Conservation (phyloP, 2,797 vertebrate species). For the Sebastes itinus region DNA sequence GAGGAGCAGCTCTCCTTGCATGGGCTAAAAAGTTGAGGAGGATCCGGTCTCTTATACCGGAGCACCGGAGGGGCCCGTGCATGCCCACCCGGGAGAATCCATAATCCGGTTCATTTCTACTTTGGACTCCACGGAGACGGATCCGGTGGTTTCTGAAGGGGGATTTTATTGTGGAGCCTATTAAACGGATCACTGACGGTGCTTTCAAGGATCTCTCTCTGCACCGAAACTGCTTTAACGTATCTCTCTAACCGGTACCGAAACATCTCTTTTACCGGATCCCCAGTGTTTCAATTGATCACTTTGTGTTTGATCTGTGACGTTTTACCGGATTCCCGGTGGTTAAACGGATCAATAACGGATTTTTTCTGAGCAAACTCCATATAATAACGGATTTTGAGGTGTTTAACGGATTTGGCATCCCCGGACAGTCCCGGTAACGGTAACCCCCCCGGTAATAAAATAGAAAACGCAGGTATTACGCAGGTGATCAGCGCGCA, state of each 20-base stretch:
- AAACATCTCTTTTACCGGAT: no score
- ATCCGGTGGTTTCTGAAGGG: not conserved
- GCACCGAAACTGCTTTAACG: not conserved
- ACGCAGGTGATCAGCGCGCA: not conserved
- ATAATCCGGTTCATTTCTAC: not conserved
- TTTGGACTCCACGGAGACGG: conserved; percentile 22
- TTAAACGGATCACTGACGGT: conserved; percentile 6
- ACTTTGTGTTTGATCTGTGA: not conserved
- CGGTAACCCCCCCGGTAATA: not conserved
- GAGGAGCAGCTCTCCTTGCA: conserved; percentile 16
- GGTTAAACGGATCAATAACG: not conserved
- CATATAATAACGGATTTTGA: not conserved
- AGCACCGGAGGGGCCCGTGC: conserved; percentile 22
- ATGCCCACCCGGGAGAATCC: conserved; percentile 26
- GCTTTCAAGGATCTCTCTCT: not conserved
- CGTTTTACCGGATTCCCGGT: not conserved
- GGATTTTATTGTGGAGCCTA: not conserved
- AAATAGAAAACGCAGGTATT: not conserved
- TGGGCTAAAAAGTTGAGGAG: conserved; percentile 63
- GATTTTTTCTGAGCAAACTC: not conserved
- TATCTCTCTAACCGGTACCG: not conserved
- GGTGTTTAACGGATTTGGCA: not conserved
- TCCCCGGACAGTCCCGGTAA: conserved; percentile 18
- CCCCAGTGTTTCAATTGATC: not conserved
- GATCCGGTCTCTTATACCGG: conserved; percentile 21